Conservation (phyloP, 2,113 vertebrate species). For the Neofelis nebulosa region DNA sequence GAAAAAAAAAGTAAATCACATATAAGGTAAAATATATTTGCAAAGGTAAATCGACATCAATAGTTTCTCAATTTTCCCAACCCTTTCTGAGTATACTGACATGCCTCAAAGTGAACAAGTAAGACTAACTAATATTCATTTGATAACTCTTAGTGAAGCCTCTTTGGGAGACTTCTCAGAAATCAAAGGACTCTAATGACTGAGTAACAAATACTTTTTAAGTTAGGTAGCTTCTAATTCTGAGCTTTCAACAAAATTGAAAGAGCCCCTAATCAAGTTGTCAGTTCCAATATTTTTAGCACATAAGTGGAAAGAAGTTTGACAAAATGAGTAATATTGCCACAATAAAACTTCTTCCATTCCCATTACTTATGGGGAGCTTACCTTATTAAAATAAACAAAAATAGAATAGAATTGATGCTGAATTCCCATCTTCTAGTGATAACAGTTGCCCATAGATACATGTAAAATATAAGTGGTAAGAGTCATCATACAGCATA, state of each 20-base stretch:
- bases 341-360: slow-evolving; percentile 31
- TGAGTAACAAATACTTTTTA: slow-evolving; percentile 5
- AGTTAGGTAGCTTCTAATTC: slow-evolving; percentile 32
- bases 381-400: not conserved
- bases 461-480: not conserved
- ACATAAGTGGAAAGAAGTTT: slow-evolving; percentile 28
- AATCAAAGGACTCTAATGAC: not conserved
- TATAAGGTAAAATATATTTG: not conserved
- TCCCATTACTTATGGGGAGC: not conserved
- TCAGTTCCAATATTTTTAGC: slow-evolving; percentile 41
- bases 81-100: not conserved
- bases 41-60: not conserved
- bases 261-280: not conserved
- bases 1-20: not conserved
- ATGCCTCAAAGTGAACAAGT: not conserved
- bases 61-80: not conserved
- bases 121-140: not conserved
- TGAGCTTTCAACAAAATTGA: slow-evolving; percentile 32
- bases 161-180: not conserved
- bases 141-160: not conserved
- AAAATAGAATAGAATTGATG: not conserved
- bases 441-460: not conserved
- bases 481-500: not conserved
- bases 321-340: slow-evolving; percentile 31
- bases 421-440: not conserved